A percentile compares a stretch with the other conserved stretches of the same genome.
phyloP scores from a whole-genome alignment of 2,113 vertebrate species.

The cat (Felis catus) region F.catus_Fca126_mat1.0 CM031413.1:39760001-39760500 shows the following conservation, averaged over 20 bases:
- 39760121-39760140: neutral
- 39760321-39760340: neutral
- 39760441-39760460: neutral
- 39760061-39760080: neutral
- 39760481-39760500: neutral
- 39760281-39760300: neutral
- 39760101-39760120: too few species aligned
- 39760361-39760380: too few species aligned
- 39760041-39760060: neutral
- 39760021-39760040: neutral
- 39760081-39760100: neutral
- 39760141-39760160: neutral
- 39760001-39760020: neutral
- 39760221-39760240: too few species aligned
- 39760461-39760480: too few species aligned
- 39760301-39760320: neutral
- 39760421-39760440: neutral
- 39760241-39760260: neutral
- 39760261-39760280: neutral
- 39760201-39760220: neutral
- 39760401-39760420: neutral
- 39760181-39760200: rapidly evolving
- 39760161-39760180: neutral
- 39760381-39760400: neutral
- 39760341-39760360: neutral